Evolutionary conservation across 2,113 vertebrate genomes (phyloP), one percentile per base, ranked within the genome.

Genomic region (Quiscalus mexicanus): DNA sequence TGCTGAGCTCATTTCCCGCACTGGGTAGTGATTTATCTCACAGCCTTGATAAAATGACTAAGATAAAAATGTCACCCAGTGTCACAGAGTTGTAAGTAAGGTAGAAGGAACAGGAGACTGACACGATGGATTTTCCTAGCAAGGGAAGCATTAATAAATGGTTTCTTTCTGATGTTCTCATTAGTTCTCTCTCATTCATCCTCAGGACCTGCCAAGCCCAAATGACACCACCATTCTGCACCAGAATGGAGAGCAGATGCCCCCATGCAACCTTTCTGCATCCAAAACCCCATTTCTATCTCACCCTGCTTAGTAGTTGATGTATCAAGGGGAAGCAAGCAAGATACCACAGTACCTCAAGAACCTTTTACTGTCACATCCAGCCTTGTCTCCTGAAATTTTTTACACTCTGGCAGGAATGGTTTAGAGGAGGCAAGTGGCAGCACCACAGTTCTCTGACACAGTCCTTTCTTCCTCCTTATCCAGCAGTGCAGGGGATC

Each of bases 1-100:
- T 94, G 69, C 94, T 92, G 86, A 85, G 65, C 52, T 92, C 83
- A 94, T 84, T 95, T 84, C 49, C 81, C 6, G 3, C 84, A 60
- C 47, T 11, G 75, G 84, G 56, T 68, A 94, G 47, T 90, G 88
- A 94, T 96, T 97, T 94, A 92, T 96, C 84, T 91, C 73, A 59
- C 31, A 68, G 45, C 37, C 56, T 85, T 91, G 65, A 87, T 62
- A 87, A 92, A 95, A 90, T 80, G 85, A 96, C 91, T 59, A 91
- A 89, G 77, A 70, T 90, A 87, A 96, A 95, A 95, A 81, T 90
- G 93, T 95, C 63, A 69, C 71, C 31, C 59, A 18, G 31, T 92
- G 58, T 78, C 90, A 73, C 47, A 22, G 64, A 81, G 39, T 39
- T 84, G 83, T 79, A 69, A 77, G 86, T 52, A 88, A 92, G 67